Percentiles rank a stretch among this genome's conserved stretches.
Conservation (phyloP, 2,113 vertebrate genomes). For the Coracopsis vasa region DNA sequence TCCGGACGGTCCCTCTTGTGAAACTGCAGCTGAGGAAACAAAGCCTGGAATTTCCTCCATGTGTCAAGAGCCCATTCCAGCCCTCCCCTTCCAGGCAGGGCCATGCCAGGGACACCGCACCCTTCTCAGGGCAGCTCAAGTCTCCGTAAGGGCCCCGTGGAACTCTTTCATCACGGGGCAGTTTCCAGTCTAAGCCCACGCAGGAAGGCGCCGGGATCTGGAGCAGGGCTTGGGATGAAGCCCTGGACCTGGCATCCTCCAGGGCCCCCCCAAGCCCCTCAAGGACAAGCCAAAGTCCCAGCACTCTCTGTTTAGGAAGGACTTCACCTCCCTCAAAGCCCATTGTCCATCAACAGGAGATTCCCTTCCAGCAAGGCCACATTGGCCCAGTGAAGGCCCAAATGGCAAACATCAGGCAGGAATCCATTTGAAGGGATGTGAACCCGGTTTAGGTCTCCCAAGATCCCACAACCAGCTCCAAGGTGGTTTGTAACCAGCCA, state of each 20-base stretch:
- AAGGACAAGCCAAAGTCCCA: background rate
- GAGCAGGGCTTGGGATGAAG: background rate
- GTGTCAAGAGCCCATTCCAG: background rate
- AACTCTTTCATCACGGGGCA: rapidly evolving
- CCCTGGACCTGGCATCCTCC: background rate
- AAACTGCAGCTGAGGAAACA: background rate
- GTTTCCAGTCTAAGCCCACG: rapidly evolving
- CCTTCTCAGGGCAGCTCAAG: background rate
- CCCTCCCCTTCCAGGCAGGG: background rate
- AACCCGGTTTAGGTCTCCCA: background rate
- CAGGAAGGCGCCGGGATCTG: background rate
- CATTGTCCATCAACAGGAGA: rapidly evolving
- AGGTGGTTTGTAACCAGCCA: background rate
- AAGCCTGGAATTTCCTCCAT: background rate
- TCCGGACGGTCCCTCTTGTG: background rate
- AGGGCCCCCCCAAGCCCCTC: background rate
- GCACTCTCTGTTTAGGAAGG: background rate
- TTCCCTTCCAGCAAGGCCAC: background rate
- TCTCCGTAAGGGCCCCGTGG: background rate
- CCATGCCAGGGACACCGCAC: background rate
- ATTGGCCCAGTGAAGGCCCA: rapidly evolving
- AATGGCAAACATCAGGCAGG: background rate
- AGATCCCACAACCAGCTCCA: background rate
- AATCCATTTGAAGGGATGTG: background rate
- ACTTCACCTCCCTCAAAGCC: background rate